A percentile compares a stretch with the other conserved stretches of the same genome.
Evolutionary conservation across 30 jellyfish, hydroid and myxozoan species (phyloP).

Genomic region (Clytia hemisphaerica): DNA sequence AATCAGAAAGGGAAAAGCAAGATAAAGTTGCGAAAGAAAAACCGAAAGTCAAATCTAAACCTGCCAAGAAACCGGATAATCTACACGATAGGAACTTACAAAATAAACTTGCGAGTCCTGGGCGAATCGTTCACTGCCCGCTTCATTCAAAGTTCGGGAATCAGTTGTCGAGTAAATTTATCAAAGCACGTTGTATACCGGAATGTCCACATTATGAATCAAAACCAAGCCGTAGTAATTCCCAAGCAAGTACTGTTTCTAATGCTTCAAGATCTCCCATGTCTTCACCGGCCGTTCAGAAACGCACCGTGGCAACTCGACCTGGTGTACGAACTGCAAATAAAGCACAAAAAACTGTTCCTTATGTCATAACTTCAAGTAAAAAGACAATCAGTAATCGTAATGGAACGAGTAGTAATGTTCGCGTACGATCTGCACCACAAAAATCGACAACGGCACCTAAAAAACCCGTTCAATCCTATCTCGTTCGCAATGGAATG

Average conservation of each 20-base stretch:
- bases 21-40: neutral
- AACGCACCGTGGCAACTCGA: too few relatives aligned
- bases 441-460: too few relatives aligned
- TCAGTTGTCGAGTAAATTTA: conserved; percentile 23
- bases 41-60: too few relatives aligned
- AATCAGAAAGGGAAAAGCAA: neutral
- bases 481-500: conserved; percentile 65
- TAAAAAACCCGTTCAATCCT: conserved; percentile 66
- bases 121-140: conserved; percentile 31
- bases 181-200: conserved; percentile 35
- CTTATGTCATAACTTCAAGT: too few relatives aligned
- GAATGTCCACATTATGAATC: conserved; percentile 34
- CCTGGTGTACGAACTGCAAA: too few relatives aligned
- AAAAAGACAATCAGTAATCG: too few relatives aligned
- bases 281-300: too few relatives aligned
- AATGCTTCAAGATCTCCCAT: neutral
- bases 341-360: too few relatives aligned
- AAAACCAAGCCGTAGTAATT: neutral
- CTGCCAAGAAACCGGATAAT: too few relatives aligned
- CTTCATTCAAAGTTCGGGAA: conserved; percentile 39
- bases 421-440: too few relatives aligned
- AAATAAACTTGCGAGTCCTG: neutral
- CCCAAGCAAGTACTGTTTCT: neutral
- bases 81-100: too few relatives aligned
- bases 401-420: too few relatives aligned